These are phyloP conservation scores for Callipepla californica DNA, from an alignment of 2,113 vertebrate genomes.

Conservation along the genomic window DNA sequence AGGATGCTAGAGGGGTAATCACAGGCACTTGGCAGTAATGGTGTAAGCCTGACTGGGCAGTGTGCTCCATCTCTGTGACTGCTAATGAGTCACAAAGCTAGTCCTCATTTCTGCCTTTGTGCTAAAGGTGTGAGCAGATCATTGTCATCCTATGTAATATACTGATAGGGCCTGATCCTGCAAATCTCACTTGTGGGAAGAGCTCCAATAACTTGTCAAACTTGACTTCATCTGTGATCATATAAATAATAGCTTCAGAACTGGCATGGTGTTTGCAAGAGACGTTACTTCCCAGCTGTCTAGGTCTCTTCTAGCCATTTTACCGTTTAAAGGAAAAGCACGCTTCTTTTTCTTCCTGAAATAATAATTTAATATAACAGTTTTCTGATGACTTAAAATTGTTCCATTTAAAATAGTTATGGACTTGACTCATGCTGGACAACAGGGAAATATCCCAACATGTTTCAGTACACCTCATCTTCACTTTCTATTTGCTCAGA, in stretches of 20 bases:
- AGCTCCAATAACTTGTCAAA: not conserved
- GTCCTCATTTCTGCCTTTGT: constrained; percentile 44
- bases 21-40: constrained; percentile 25
- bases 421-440: not conserved
- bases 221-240: not conserved
- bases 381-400: not conserved
- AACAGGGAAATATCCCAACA: not conserved
- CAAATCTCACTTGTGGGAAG: not conserved
- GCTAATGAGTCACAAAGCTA: constrained; percentile 50
- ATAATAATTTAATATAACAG: not conserved
- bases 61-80: constrained; percentile 17
- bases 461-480: not conserved
- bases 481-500: not conserved
- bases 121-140: constrained; percentile 52
- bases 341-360: not conserved
- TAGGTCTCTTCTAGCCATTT: not conserved
- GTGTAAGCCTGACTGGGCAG: not conserved
- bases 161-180: not conserved
- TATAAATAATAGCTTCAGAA: not conserved
- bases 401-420: not conserved
- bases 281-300: not conserved
- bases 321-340: not conserved
- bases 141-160: constrained; percentile 7
- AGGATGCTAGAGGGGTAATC: constrained; percentile 46
- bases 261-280: not conserved